Percentiles rank a stretch among this genome's conserved stretches.
Conservation (phyloP, 2,888 invertebrate species). For the Panorpa germanica region DNA sequence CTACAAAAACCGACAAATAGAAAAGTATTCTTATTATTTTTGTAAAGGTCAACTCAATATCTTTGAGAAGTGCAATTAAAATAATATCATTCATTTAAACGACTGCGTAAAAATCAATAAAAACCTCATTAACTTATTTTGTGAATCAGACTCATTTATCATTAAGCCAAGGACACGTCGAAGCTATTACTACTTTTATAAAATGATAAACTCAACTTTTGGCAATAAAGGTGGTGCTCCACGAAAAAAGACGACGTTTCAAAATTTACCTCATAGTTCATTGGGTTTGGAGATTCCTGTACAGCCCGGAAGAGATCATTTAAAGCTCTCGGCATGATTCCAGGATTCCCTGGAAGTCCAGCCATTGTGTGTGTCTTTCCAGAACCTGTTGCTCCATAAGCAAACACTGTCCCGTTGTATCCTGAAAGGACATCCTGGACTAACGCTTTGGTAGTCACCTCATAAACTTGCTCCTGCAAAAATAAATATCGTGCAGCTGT, state of each 20-base stretch:
- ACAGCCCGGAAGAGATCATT: conserved; percentile 24
- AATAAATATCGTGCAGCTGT: conserved; percentile 1
- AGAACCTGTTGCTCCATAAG: conserved; percentile 36
- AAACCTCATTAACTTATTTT: not conserved
- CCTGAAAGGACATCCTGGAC: conserved; percentile 76
- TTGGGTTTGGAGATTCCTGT: conserved; percentile 19
- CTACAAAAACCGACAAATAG: too few species aligned
- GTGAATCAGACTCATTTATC: not conserved
- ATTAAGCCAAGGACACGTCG: not conserved
- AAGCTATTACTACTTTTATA: too few species aligned
- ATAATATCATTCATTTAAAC: too few species aligned
- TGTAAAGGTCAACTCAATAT: too few species aligned
- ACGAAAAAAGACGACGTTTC: not conserved
- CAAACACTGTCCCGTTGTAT: conserved; percentile 90
- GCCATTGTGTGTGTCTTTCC: conserved; percentile 26
- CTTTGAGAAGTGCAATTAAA: too few species aligned
- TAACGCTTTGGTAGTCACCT: conserved; percentile 64
- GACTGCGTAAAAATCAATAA: not conserved
- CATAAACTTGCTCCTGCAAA: conserved; percentile 57
- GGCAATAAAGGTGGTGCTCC: not conserved
- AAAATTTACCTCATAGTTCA: not conserved
- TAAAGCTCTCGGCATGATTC: conserved; percentile 24
- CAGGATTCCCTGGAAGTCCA: conserved; percentile 22
- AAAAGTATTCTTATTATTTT: too few species aligned
- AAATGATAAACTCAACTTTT: not conserved